Evolutionary conservation across 2,888 invertebrate species (phyloP), one percentile per base, ranked within the genome.

Genomic region (Gandaritis pyraliata): DNA sequence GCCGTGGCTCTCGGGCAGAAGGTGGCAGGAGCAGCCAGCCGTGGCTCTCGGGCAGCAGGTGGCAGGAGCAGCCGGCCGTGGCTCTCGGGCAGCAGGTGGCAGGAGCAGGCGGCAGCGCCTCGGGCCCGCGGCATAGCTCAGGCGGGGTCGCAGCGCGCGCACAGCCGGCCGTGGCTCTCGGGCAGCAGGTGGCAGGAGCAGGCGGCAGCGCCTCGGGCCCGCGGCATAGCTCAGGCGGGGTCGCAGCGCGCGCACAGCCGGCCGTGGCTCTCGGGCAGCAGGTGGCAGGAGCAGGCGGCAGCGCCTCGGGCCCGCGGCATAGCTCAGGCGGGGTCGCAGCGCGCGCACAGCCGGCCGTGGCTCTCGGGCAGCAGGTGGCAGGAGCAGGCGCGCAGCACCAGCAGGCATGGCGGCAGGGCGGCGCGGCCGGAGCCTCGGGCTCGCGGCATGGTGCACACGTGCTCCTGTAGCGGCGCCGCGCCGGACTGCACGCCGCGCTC

Each of bases 321-420:
- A n/a, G n/a, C n/a, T n/a, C 15, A 15, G 33, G 38, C 50, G 46
- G 48, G n/a, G n/a, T n/a, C 23, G 56, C 45, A 51, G 58, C n/a
- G 59, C 29, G 41, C 15, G 61, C 64, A 59, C 64, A 66, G 61
- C 68, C 66, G 64, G 66, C 72, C 75, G 63, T 74, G 81, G 72
- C 79, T 76, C 78, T 81, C 82, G 36, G 82, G 82, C 76, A 81
- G 77, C 74, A 74, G 72, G 70, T 76, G 81, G 75, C 69, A 73
- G 30, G 77, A 66, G 75, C 77, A 75, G 54, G 64, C 54, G 57
- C 57, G 64, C 61, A 65, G 68, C 74, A 78, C 72, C 76, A 79
- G 71, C 76, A 78, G 63, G 76, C 76, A 71, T 4, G 76, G 78
- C 67, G 77, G 30, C 15, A 74, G 23, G 23, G 5, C 23, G 2